phyloP scores from a whole-genome alignment of 2,888 invertebrate genomes.

The Conistra vaccinii region DNA sequence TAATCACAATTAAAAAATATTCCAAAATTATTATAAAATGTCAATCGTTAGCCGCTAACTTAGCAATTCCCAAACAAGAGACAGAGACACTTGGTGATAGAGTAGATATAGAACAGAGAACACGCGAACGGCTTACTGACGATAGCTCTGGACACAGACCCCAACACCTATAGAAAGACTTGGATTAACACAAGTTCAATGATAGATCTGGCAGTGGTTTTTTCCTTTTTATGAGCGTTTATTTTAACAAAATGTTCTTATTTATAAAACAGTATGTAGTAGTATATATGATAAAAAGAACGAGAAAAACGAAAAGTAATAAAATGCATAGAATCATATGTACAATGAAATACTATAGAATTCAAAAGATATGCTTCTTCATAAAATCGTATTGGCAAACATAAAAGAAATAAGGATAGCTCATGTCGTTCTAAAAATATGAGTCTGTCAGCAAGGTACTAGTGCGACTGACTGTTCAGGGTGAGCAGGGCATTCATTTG shows the following conservation, averaged over 20 bases:
- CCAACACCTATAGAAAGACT: constrained; percentile 71
- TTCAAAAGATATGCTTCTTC: not conserved
- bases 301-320: no score
- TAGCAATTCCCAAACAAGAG: constrained; percentile 65
- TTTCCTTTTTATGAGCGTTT: not conserved
- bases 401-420: not conserved
- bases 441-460: not conserved
- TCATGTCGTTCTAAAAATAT: not conserved
- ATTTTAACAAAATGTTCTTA: no score
- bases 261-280: not conserved
- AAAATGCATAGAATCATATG: no score
- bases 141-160: constrained; percentile 62
- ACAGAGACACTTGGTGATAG: constrained; percentile 72
- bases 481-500: not conserved
- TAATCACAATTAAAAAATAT: not conserved
- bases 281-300: not conserved
- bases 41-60: constrained; percentile 37
- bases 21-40: not conserved
- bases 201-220: not conserved
- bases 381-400: not conserved
- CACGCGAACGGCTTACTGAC: constrained; percentile 51
- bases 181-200: constrained; percentile 37
- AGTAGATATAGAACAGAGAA: constrained; percentile 71
- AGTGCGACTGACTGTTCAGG: not conserved
- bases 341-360: no score